A percentile compares a stretch with the other conserved stretches of the same genome.
Conservation (phyloP, 2,113 vertebrate genomes). For the Epinephelus moara region DNA sequence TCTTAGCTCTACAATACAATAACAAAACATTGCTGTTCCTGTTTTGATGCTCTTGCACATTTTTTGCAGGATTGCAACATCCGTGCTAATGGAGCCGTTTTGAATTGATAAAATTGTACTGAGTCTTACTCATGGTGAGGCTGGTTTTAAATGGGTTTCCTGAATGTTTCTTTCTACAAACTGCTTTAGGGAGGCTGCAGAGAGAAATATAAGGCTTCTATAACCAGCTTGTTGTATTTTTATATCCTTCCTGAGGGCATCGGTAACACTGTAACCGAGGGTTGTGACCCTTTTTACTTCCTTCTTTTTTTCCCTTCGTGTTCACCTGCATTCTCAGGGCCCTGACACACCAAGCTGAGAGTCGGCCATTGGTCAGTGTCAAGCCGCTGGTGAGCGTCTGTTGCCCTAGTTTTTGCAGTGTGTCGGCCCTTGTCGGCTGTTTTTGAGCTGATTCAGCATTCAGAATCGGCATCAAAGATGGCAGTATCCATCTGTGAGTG, state of each 20-base stretch:
- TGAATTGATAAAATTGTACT: background rate
- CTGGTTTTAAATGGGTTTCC: constrained; percentile 14
- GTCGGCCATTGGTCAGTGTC: too few species aligned
- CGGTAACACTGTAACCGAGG: background rate
- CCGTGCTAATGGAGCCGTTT: constrained; percentile 16
- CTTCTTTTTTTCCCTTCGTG: background rate
- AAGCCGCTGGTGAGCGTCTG: too few species aligned
- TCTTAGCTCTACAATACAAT: constrained; percentile 43
- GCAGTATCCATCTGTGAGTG: too few species aligned
- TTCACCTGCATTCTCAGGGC: constrained; percentile 21
- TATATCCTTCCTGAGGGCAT: constrained; percentile 17
- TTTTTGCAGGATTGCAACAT: background rate
- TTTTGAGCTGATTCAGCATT: too few species aligned
- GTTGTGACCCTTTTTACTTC: constrained; percentile 39
- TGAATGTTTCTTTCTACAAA: constrained; percentile 9
- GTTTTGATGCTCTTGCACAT: constrained; percentile 27
- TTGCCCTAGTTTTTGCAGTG: too few species aligned
- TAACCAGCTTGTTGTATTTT: constrained; percentile 41
- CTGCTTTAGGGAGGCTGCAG: background rate
- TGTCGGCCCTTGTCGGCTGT: too few species aligned
- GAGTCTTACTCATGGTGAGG: background rate
- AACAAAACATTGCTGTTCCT: constrained; percentile 19
- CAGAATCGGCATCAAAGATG: too few species aligned
- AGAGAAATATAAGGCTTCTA: constrained; percentile 13
- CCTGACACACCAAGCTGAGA: too few species aligned